These are phyloP conservation scores for Lepidocyrtoides sp. DNA, from an alignment of 2,888 invertebrate species.

Conservation along the genomic window DNA sequence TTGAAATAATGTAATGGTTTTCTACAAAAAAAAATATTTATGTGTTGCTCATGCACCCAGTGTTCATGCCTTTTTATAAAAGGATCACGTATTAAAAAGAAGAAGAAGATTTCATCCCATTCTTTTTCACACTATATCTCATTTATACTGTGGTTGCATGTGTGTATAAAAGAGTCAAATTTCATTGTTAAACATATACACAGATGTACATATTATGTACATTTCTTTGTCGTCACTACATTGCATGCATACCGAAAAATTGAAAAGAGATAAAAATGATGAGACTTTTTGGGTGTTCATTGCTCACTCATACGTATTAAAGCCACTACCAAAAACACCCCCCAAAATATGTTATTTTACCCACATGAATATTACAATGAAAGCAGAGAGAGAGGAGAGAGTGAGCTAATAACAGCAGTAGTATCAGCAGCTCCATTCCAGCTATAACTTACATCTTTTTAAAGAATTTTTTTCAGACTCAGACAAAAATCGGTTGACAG, in stretches of 20 bases:
- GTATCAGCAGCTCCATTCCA: neutral
- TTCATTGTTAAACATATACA: conserved; percentile 5
- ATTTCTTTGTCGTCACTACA: neutral
- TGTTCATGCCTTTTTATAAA: conserved; percentile 47
- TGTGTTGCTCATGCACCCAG: conserved; percentile 50
- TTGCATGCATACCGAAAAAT: conserved; percentile 8
- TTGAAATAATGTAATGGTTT: conserved; percentile 47
- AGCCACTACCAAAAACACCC: conserved; percentile 51
- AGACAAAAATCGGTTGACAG: conserved; percentile 60
- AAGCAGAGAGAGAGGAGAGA: neutral
- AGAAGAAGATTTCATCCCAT: conserved; percentile 32
- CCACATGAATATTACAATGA: neutral
- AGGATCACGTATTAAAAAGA: conserved; percentile 13
- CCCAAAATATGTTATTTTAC: conserved; percentile 43
- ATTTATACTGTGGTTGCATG: neutral
- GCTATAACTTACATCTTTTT: conserved; percentile 71
- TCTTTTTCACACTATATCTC: neutral
- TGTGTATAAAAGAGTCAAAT: neutral
- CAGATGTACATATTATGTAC: too few species aligned
- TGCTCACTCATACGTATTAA: conserved; percentile 42
- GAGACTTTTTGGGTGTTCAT: conserved; percentile 67
- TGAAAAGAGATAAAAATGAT: conserved; percentile 59
- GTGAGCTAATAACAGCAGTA: conserved; percentile 35
- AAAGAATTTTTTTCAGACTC: conserved; percentile 26
- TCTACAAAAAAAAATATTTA: conserved; percentile 43